phyloP scores from a whole-genome alignment of 2,113 vertebrate genomes.

The Neogobius melanostomus region DNA sequence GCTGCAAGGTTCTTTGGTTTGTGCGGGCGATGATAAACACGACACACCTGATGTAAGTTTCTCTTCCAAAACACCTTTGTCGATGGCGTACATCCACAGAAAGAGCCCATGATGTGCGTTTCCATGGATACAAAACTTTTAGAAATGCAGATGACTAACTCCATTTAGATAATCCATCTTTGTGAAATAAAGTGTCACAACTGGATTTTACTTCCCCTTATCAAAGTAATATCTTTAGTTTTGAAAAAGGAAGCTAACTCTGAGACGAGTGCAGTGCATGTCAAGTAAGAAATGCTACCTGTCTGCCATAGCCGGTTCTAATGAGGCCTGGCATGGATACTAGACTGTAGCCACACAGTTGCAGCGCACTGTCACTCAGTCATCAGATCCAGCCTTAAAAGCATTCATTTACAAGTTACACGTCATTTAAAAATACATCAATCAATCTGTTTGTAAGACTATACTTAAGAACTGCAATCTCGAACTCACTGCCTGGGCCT shows the following conservation, averaged over 20 bases:
- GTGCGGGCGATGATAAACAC: not conserved
- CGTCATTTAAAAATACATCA: slow-evolving; percentile 23
- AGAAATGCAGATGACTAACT: not conserved
- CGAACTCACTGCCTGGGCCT: not conserved
- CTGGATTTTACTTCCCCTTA: not conserved
- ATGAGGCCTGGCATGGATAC: slow-evolving; percentile 58
- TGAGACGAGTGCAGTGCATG: slow-evolving; percentile 9
- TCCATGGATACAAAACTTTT: not conserved
- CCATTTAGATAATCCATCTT: not conserved
- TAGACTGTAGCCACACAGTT: slow-evolving; percentile 48
- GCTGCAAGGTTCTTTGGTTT: not conserved
- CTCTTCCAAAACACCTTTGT: not conserved
- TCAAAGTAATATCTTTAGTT: too few species aligned
- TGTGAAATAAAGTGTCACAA: not conserved
- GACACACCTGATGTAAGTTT: not conserved
- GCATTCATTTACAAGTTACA: slow-evolving; percentile 57
- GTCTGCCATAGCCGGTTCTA: slow-evolving; percentile 30
- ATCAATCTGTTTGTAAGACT: slow-evolving; percentile 21
- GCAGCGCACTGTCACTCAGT: slow-evolving; percentile 47
- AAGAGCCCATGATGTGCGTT: not conserved
- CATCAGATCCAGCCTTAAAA: slow-evolving; percentile 44
- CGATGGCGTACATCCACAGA: not conserved
- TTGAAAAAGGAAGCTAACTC: not conserved
- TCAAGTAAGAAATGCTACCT: slow-evolving; percentile 31
- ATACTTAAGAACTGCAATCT: slow-evolving; percentile 15